Base-by-base conservation (phyloP, 2,888 invertebrate species). In the Malacosoma neustria region DNA sequence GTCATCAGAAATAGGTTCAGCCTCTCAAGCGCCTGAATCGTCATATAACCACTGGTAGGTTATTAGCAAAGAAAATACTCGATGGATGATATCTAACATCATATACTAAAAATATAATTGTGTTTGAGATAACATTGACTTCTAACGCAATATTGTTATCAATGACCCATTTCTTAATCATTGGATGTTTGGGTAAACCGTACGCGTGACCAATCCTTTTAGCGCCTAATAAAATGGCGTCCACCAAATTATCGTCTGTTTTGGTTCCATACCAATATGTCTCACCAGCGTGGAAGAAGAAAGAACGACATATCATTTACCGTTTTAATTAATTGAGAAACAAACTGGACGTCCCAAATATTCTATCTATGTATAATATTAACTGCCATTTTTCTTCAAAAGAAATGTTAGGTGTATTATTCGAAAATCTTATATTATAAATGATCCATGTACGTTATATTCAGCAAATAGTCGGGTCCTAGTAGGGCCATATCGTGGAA, bases 241-340 rank as follows among this genome's bases (percentile, higher is more conserved):
- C 95, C n/a, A 93, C 71, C 5, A 95, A 67, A 64, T 95, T 94
- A 39, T 90, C 88, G 59, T 95, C 94, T 0, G 89, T 89, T 0
- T 67, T 46, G n/a, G 80, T 77, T 11, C 90, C 93, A 55, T 81
- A 89, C 93, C 93, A 92, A 59, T 92, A 89, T 0, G 94, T 94
- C 72, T 95, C 95, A 0, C 93, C 95, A 0, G 94, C 93, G 59
- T 95, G 94, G 57, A 94, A 93, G 60, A 91, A 94, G 54, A 89
- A 92, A 34, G n/a, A n/a, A n/a, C n/a, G 89, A 80, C 1, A 93
- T 72, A 12, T 87, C 69, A 0, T 82, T 67, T 0, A 86, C 76
- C 2, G 87, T 61, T 3, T 67, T 57, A 13, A 85, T 48, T 29
- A 94, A 59, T 43, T 88, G 75, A 0, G 90, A 79, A 0, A 88